phyloP scores from a whole-genome alignment of 1,140 invertebrate species.

The Papilio glaucus region DNA sequence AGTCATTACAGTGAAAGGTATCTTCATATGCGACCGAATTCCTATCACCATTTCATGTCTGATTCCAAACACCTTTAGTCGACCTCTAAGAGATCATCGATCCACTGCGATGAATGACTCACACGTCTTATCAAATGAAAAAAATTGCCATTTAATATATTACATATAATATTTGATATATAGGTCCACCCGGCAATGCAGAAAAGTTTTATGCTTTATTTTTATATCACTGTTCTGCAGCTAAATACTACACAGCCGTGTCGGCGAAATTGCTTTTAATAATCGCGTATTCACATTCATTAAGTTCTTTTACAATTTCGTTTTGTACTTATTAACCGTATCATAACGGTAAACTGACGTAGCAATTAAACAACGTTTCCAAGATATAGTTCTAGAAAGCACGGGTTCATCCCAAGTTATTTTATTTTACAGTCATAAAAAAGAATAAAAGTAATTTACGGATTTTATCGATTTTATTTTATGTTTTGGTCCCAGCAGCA shows the following conservation, averaged over 20 bases:
- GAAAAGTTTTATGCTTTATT: background rate
- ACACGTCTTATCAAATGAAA: too few species aligned
- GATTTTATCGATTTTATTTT: too few species aligned
- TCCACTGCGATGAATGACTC: too few species aligned
- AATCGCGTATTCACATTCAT: constrained; percentile 14
- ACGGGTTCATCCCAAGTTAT: background rate
- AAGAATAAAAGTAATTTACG: background rate
- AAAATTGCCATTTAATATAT: too few species aligned
- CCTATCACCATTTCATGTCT: too few species aligned
- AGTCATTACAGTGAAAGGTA: too few species aligned
- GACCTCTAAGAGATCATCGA: too few species aligned
- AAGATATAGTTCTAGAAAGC: background rate
- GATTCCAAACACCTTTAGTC: too few species aligned
- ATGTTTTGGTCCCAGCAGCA: too few species aligned
- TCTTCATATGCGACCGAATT: too few species aligned
- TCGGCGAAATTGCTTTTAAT: background rate
- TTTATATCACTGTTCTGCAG: background rate
- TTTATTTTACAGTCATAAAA: background rate
- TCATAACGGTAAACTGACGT: constrained; percentile 3
- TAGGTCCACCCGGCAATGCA: background rate
- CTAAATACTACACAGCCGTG: background rate
- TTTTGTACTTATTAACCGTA: constrained; percentile 30
- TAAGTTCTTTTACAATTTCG: constrained; percentile 11
- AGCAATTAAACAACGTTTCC: constrained; percentile 21
- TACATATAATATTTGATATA: background rate